These are phyloP conservation scores for Drosophila pseudotakahashii DNA, from an alignment of 2,888 invertebrate genomes.

Conservation along the genomic window DNA sequence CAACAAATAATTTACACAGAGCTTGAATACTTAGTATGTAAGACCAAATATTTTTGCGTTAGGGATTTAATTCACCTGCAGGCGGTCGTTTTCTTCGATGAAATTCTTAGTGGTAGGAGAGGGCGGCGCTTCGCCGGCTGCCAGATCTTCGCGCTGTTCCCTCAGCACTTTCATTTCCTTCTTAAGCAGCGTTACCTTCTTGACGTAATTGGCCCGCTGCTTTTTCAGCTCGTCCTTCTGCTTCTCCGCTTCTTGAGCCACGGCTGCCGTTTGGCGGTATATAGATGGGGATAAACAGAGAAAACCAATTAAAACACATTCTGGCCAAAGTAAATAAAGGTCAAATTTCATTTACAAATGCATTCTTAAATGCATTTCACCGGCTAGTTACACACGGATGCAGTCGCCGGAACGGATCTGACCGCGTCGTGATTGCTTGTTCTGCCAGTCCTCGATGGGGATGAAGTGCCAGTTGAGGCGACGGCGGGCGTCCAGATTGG, in stretches of 20 bases:
- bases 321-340: slow-evolving; percentile 42
- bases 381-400: slow-evolving; percentile 65
- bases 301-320: slow-evolving; percentile 52
- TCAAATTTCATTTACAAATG: slow-evolving; percentile 81
- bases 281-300: slow-evolving; percentile 41
- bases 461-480: slow-evolving; percentile 53
- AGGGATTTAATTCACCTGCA: slow-evolving; percentile 88
- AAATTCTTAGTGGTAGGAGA: slow-evolving; percentile 92
- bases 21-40: no score
- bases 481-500: slow-evolving; percentile 52
- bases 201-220: slow-evolving; percentile 92
- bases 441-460: slow-evolving; percentile 59
- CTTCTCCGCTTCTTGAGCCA: slow-evolving; percentile 92
- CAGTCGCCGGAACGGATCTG: slow-evolving; percentile 52
- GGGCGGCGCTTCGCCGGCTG: slow-evolving; percentile 86
- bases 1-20: not conserved
- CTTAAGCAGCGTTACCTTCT: slow-evolving; percentile 89
- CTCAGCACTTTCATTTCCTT: slow-evolving; percentile 91
- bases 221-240: slow-evolving; percentile 92
- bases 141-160: slow-evolving; percentile 91
- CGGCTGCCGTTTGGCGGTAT: slow-evolving; percentile 85
- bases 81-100: slow-evolving; percentile 92
- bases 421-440: slow-evolving; percentile 42
- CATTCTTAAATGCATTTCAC: slow-evolving; percentile 73
- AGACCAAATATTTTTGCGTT: not conserved